Evolutionary conservation across 37 sponge, comb jelly and placozoan genomes (phyloP), one percentile per base, ranked within the genome.

Genomic region (Bolinopsis microptera): DNA sequence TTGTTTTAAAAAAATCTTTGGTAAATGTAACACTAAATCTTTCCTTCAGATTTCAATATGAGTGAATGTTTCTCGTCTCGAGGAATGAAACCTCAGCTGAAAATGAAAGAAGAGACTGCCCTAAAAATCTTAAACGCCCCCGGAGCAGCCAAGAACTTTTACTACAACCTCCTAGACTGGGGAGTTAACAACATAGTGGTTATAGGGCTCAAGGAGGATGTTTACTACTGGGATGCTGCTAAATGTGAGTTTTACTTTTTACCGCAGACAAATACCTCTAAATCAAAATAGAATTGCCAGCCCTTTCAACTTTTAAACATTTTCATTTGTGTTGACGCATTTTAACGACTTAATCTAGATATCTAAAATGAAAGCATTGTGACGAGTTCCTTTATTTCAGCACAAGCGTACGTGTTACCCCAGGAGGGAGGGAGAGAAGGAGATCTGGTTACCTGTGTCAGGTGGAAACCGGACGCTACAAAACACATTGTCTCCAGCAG

Each of bases 121-220:
- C n/a, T 9, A 0, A 86, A 86, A 23, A 86, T 86, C 90, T 48
- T 86, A 21, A 41, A 86, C 61, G 90, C 61, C 1, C 90, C 90
- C 30, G 90, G 90, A 34, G 90, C 90, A 1, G 32, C 90, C 61
- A 86, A 86, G 90, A 86, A 86, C 90, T 86, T 86, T 23, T 86
- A 86, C 61, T 86, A 86, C 90, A 86, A 86, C 30, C 90, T 86
- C 26, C 48, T 86, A 5, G 90, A 86, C 61, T 86, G 90, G 90
- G 90, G 90, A n/a, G 90, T 38, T 40, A 86, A 86, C 61, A 86
- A 86, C 61, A 86, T 86, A 13, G 90, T 86, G 41, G 41, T 86
- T 13, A 41, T 86, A 0, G 90, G 90, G 30, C 90, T 86, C 38
- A 86, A 86, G 28, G 90, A 86, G 90, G 61, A 41, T n/a, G 90